A percentile compares a stretch with the other conserved stretches of the same genome.
Evolutionary conservation across 2,113 vertebrate species (phyloP).

Genomic region (Gasterosteus nipponicus): DNA sequence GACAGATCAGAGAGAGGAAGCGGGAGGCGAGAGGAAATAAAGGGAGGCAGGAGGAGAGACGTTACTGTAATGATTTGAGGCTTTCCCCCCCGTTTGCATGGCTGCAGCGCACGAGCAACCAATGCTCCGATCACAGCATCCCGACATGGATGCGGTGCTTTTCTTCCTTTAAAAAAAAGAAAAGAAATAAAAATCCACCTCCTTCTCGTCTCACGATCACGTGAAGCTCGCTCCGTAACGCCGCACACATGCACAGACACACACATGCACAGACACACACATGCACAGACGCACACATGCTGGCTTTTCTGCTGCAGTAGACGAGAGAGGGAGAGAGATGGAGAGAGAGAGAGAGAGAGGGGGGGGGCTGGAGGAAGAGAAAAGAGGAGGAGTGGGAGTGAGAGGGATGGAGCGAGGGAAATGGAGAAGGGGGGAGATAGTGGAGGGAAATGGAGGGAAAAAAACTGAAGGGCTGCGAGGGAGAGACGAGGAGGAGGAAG

Average conservation of each 20-base stretch:
- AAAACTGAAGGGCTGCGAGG: conserved; percentile 35
- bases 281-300: conserved; percentile 56
- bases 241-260: conserved; percentile 55
- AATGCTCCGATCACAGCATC: conserved; percentile 61
- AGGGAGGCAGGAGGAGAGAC: conserved; percentile 50
- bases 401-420: conserved; percentile 53
- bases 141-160: conserved; percentile 13
- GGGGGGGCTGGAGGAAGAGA: conserved; percentile 46
- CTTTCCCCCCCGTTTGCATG: conserved; percentile 50
- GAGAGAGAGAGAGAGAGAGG: conserved; percentile 60
- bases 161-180: neutral
- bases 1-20: conserved; percentile 50
- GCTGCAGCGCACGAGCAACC: conserved; percentile 69
- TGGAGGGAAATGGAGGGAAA: conserved; percentile 39
- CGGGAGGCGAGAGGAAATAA: conserved; percentile 52
- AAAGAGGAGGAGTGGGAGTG: conserved; percentile 43
- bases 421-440: conserved; percentile 66
- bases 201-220: conserved; percentile 31
- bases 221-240: conserved; percentile 45
- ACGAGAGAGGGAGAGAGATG: conserved; percentile 59
- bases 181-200: conserved; percentile 17
- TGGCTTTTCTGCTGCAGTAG: conserved; percentile 82
- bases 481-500: conserved; percentile 26
- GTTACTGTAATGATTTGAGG: conserved; percentile 67
- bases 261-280: conserved; percentile 60